These are phyloP conservation scores for Crotalus horridus DNA, from an alignment of 2,113 vertebrate genomes.

Conservation along the genomic window DNA sequence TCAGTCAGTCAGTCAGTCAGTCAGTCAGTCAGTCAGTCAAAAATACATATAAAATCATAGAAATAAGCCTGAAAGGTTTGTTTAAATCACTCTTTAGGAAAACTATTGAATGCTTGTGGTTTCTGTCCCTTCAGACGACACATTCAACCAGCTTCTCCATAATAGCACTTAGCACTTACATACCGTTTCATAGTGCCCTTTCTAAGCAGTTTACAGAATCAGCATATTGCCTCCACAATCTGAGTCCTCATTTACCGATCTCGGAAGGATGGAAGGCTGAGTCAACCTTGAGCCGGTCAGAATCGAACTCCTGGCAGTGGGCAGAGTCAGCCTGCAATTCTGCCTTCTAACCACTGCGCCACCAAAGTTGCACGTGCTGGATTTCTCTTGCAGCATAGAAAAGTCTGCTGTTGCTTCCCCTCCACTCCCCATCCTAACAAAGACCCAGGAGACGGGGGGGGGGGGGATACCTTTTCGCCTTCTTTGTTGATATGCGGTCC, in stretches of 20 bases:
- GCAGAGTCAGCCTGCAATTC: neutral
- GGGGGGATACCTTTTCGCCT: slow-evolving; percentile 72
- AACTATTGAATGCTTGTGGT: neutral
- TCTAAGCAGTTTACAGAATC: too few relatives aligned
- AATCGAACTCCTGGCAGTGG: neutral
- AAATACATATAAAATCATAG: neutral
- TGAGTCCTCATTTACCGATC: neutral
- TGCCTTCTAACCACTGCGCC: neutral
- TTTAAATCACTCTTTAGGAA: neutral
- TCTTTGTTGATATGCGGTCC: slow-evolving; percentile 81
- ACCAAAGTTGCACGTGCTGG: neutral
- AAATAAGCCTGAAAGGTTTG: neutral
- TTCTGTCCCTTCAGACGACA: neutral
- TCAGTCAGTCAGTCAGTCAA: neutral
- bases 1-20: too few relatives aligned
- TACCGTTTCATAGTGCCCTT: neutral
- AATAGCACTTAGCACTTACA: neutral
- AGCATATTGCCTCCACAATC: neutral
- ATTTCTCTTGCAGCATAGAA: neutral
- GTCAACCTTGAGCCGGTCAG: neutral
- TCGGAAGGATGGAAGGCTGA: neutral
- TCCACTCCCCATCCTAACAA: too few relatives aligned
- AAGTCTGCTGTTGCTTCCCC: neutral
- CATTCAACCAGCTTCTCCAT: neutral
- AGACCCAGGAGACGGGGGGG: neutral